Conservation (phyloP, 2,888 invertebrate genomes). For the Drosophila borborema region DNA sequence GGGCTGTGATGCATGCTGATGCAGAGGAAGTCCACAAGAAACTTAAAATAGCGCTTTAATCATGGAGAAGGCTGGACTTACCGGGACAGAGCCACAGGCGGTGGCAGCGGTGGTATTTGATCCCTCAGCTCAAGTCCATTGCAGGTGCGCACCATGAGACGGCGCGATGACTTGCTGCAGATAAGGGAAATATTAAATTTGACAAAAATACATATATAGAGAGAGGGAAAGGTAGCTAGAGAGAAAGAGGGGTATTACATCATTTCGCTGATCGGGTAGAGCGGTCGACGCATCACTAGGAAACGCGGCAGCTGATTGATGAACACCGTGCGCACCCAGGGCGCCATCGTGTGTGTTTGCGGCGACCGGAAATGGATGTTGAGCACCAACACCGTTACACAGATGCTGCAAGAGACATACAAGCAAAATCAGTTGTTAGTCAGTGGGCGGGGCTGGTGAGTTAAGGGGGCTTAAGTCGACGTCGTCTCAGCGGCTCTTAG, state of each 20-base stretch:
- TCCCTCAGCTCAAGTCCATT: slow-evolving; percentile 91
- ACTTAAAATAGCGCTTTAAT: not conserved
- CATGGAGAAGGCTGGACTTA: slow-evolving; percentile 61
- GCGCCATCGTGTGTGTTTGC: slow-evolving; percentile 98
- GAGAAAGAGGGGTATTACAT: slow-evolving; percentile 72
- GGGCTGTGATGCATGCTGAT: slow-evolving; percentile 85
- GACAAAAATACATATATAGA: not conserved
- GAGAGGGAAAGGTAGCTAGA: no score
- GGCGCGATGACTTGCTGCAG: slow-evolving; percentile 85
- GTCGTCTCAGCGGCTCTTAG: slow-evolving; percentile 50
- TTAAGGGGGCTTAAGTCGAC: slow-evolving; percentile 25
- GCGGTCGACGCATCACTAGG: slow-evolving; percentile 95
- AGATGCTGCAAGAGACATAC: slow-evolving; percentile 88
- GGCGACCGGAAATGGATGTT: slow-evolving; percentile 99
- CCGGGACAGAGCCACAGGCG: slow-evolving; percentile 86
- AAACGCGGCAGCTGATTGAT: slow-evolving; percentile 97
- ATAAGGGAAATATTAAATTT: not conserved
- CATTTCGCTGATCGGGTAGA: slow-evolving; percentile 86
- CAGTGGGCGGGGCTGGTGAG: not conserved
- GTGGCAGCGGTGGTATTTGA: slow-evolving; percentile 87
- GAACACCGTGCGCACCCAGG: slow-evolving; percentile 98
- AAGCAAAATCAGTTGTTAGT: slow-evolving; percentile 16
- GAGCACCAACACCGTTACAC: slow-evolving; percentile 97
- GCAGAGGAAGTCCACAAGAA: not conserved
- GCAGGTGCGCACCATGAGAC: slow-evolving; percentile 91